Conservation (phyloP, 1,140 invertebrate species). For the Helicoverpa armigera region DNA sequence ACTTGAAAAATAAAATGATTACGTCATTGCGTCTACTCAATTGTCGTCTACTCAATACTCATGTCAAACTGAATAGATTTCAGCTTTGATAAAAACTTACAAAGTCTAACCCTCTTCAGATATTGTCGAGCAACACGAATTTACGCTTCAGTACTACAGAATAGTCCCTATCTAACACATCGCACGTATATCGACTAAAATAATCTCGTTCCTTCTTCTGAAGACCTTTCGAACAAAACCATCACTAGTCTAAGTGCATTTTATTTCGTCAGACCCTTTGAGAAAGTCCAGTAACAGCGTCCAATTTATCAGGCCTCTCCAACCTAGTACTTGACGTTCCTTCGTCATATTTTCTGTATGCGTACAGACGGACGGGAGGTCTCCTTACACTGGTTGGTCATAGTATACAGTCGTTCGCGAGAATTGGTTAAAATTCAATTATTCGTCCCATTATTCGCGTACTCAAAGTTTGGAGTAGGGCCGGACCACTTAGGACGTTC, state of each 20-base stretch:
- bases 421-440: slow-evolving; percentile 74
- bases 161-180: slow-evolving; percentile 39
- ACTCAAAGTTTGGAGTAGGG: slow-evolving; percentile 63
- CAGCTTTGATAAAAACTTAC: neutral
- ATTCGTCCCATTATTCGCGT: slow-evolving; percentile 67
- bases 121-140: neutral
- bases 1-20: neutral
- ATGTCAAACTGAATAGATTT: neutral
- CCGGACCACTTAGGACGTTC: slow-evolving; percentile 57
- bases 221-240: slow-evolving; percentile 67
- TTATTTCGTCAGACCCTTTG: slow-evolving; percentile 71
- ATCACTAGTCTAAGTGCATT: slow-evolving; percentile 70
- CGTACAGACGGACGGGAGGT: slow-evolving; percentile 19
- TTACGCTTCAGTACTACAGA: slow-evolving; percentile 16
- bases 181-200: slow-evolving; percentile 60
- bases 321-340: neutral
- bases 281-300: slow-evolving; percentile 51
- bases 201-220: slow-evolving; percentile 66
- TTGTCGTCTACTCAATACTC: too few species aligned
- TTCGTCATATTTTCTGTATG: slow-evolving; percentile 34
- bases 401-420: slow-evolving; percentile 60
- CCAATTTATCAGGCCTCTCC: slow-evolving; percentile 53
- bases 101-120: slow-evolving; percentile 10
- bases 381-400: slow-evolving; percentile 46
- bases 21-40: too few species aligned